phyloP scores from a whole-genome alignment of 2,797 vertebrate genomes.

The Aldrovandia affinis region DNA sequence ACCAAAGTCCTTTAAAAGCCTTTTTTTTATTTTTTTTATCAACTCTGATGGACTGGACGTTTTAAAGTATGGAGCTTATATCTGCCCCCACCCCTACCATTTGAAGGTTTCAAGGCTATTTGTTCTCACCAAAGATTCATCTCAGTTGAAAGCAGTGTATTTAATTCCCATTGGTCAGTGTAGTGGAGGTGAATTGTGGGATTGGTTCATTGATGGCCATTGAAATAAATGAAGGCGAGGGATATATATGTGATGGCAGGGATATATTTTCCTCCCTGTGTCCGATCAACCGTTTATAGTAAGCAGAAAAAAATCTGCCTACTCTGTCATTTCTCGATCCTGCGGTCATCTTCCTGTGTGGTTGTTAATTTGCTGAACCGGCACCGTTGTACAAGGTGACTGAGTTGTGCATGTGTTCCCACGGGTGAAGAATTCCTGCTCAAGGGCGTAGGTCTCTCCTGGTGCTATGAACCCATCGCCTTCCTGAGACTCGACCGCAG shows the following conservation, averaged over 20 bases:
- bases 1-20: slow-evolving; percentile 26
- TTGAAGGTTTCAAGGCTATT: background rate
- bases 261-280: background rate
- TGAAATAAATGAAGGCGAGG: background rate
- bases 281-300: background rate
- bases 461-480: background rate
- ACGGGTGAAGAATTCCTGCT: background rate
- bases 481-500: background rate
- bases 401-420: background rate
- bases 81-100: background rate
- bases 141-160: background rate
- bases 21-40: slow-evolving; percentile 20
- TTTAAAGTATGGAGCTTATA: slow-evolving; percentile 27
- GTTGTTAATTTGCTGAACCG: background rate
- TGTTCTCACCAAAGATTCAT: background rate
- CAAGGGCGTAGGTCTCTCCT: background rate
- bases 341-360: background rate
- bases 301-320: background rate
- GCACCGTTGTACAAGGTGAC: background rate
- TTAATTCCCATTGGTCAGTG: slow-evolving; percentile 12
- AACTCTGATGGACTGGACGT: slow-evolving; percentile 13
- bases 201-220: too few species aligned
- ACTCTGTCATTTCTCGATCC: background rate
- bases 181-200: background rate
- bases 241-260: too few species aligned